phyloP scores from a whole-genome alignment of 2,113 vertebrate genomes.

The Phalacrocorax carbo region DNA sequence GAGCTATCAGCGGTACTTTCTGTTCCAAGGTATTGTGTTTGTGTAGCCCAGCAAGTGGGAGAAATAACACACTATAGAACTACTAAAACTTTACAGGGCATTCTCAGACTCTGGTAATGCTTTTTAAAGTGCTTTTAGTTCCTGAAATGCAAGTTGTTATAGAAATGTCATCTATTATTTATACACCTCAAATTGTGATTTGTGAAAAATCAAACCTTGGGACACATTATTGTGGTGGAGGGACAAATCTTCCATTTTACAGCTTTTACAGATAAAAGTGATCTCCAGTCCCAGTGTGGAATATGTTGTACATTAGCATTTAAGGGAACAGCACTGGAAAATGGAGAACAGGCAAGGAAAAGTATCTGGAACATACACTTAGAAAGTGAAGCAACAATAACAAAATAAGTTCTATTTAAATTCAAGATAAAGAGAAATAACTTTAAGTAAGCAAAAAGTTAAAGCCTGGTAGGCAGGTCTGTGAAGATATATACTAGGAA shows the following conservation, averaged over 20 bases:
- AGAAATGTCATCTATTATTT: neutral
- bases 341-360: neutral
- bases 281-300: neutral
- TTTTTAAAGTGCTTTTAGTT: neutral
- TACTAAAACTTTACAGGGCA: neutral
- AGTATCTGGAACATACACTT: neutral
- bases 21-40: neutral
- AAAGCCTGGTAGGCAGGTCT: neutral
- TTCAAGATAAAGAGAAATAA: neutral
- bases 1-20: neutral
- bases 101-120: neutral
- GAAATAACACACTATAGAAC: neutral
- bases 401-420: neutral
- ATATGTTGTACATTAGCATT: neutral
- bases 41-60: neutral
- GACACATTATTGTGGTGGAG: neutral
- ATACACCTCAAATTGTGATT: neutral
- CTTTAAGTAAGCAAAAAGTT: neutral
- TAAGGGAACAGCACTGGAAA: neutral
- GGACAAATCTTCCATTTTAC: neutral
- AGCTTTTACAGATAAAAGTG: neutral
- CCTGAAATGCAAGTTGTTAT: neutral
- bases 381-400: neutral
- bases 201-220: neutral
- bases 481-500: neutral